These are phyloP conservation scores for Myotis davidii DNA, from an alignment of 2,113 vertebrate species.

Conservation along the genomic window DNA sequence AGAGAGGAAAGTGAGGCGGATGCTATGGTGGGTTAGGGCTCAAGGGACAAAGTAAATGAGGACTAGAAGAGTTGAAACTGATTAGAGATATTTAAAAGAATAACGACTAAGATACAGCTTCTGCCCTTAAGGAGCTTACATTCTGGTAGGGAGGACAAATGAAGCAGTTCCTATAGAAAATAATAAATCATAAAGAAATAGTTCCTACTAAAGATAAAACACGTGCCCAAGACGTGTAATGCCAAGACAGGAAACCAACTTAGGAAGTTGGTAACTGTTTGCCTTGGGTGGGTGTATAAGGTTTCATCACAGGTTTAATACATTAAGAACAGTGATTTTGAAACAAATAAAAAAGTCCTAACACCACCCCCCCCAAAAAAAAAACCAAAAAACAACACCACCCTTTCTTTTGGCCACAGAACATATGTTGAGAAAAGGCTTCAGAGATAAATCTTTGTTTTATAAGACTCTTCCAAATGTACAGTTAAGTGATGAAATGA, in stretches of 20 bases:
- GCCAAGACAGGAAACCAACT: neutral
- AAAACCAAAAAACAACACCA: neutral
- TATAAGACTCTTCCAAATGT: neutral
- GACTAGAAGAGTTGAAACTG: neutral
- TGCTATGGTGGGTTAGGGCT: neutral
- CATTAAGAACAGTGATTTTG: neutral
- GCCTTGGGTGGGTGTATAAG: neutral
- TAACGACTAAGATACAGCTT: neutral
- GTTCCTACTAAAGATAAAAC: neutral
- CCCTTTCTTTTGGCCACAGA: neutral
- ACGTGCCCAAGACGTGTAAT: neutral
- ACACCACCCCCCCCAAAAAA: too few relatives aligned
- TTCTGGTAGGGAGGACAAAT: neutral
- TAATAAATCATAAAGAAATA: neutral
- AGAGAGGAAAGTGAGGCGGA: neutral
- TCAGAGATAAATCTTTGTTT: constrained; percentile 1
- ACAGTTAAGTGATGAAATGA: neutral
- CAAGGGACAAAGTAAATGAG: neutral
- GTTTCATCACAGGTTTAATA: neutral
- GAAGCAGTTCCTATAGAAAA: neutral
- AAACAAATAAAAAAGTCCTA: neutral
- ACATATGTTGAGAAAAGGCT: neutral
- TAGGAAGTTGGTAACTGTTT: too few relatives aligned
- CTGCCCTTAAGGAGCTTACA: neutral
- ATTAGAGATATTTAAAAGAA: neutral